phyloP scores from a whole-genome alignment of 2,797 vertebrate genomes.

The Acanthiza pusilla region DNA sequence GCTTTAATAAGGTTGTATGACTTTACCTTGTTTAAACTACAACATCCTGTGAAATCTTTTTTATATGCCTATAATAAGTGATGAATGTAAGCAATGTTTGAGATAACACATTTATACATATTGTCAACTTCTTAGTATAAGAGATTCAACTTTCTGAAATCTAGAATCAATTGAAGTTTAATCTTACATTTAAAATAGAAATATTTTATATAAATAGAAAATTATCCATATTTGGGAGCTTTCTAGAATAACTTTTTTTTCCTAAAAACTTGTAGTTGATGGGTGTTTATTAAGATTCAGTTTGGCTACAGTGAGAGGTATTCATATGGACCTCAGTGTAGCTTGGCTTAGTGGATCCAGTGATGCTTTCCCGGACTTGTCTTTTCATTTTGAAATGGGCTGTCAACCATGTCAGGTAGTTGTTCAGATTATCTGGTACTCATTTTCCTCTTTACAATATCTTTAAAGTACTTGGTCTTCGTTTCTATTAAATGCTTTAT shows the following conservation, averaged over 20 bases:
- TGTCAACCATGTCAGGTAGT: background rate
- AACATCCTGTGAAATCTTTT: background rate
- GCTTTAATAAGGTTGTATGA: background rate
- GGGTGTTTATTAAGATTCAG: background rate
- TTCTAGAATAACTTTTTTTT: background rate
- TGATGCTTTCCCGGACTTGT: background rate
- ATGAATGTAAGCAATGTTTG: background rate
- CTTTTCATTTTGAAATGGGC: background rate
- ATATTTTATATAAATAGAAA: background rate
- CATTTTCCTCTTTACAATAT: background rate
- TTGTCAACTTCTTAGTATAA: background rate
- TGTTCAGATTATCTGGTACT: background rate
- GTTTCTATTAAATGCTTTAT: background rate
- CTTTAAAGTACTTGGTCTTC: background rate
- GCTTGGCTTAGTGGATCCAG: background rate
- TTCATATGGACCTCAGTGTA: background rate
- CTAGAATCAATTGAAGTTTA: background rate
- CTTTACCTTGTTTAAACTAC: background rate
- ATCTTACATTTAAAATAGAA: background rate
- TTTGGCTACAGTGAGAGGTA: background rate
- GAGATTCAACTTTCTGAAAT: background rate
- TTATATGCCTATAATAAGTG: background rate
- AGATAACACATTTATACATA: background rate
- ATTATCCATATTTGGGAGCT: background rate
- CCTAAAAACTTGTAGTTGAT: background rate